Evolutionary conservation across 2,113 vertebrate genomes (phyloP), one percentile per base, ranked within the genome.

Genomic region (Oryzias javanicus): DNA sequence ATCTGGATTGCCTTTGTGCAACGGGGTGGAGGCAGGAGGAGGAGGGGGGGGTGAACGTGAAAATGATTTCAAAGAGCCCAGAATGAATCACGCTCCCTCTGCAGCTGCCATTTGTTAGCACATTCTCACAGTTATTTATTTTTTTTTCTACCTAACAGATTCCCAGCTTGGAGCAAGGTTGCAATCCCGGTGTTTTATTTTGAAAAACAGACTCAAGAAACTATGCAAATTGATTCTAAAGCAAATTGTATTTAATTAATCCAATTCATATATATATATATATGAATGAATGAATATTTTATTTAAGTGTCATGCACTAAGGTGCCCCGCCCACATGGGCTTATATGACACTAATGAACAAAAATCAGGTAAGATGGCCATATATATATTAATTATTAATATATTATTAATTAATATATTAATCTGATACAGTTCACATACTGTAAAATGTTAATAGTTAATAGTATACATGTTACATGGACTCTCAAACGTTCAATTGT

Each of bases 41-140:
- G 67, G 75, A 63, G 48, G 67, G 69, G 75, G 64, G 48, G 67
- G 69, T 67, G 87, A 74, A 83, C 67, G 62, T 76, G 76, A 67
- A 75, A 67, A 81, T 80, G 67, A 86, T 91, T 90, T 88, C 77
- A 86, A 90, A 91, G 78, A 83, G 72, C 72, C 67, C 51, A 45
- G 60, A 71, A 87, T 85, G 83, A 88, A 86, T 89, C 83, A 78
- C 14, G 25, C 70, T 81, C 69, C 64, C 66, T 29, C 66, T 63
- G 64, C 66, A 70, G 64, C 69, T 78, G 71, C 74, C 77, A 69
- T 83, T 85, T 83, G 82, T 81, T 79, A 74, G 64, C 70, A 68
- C 61, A 67, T 80, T 83, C 78, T 74, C 55, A 49, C 58, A 60
- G 24, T 42, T 60, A 62, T 53, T 64, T n/a, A n/a, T n/a, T 53